Evolutionary conservation across 2,113 vertebrate genomes (phyloP), one percentile per base, ranked within the genome.

Genomic region (Xerus inauris): DNA sequence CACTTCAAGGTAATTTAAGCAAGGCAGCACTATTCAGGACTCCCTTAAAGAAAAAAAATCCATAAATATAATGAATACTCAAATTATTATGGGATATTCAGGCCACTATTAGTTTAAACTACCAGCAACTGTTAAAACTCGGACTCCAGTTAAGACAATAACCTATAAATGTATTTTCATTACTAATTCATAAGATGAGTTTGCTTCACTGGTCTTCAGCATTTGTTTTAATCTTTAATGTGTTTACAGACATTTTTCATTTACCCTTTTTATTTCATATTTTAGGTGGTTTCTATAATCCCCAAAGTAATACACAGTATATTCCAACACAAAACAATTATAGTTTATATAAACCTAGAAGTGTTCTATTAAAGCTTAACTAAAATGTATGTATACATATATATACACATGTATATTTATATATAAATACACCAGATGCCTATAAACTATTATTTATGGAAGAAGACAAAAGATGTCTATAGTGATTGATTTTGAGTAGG

Each of bases 1-100:
- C 49, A 49, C 11, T 49, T 49, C 49, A 49, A 49, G 49, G 45
- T 93, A 82, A 89, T 76, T 59, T 94, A 94, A 96, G 59, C 85
- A 59, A 83, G 22, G 19, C 13, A 86, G 86, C 38, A 73, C 8
- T 57, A 91, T 47, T 95, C 75, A 86, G 82, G 89, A 20, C 87
- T 94, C 96, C 90, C 72, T 92, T 85, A n/a, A n/a, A n/a, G n/a
- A n/a, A n/a, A 89, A 94, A 35, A 96, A 95, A 88, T 83, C 73
- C 69, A 89, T 93, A 91, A 95, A 91, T 57, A 81, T 89, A 87
- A 90, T 71, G 49, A 92, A 92, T 19, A 69, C 40, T 94, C 54
- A 83, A 26, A 94, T 88, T 69, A 87, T 65, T 85, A 54, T 28
- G 84, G 45, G 83, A 57, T 81, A 42, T 89, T 89, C 45, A 72